These are phyloP conservation scores for Polylopha cassiicola DNA, from an alignment of 2,888 invertebrate genomes.

Conservation along the genomic window DNA sequence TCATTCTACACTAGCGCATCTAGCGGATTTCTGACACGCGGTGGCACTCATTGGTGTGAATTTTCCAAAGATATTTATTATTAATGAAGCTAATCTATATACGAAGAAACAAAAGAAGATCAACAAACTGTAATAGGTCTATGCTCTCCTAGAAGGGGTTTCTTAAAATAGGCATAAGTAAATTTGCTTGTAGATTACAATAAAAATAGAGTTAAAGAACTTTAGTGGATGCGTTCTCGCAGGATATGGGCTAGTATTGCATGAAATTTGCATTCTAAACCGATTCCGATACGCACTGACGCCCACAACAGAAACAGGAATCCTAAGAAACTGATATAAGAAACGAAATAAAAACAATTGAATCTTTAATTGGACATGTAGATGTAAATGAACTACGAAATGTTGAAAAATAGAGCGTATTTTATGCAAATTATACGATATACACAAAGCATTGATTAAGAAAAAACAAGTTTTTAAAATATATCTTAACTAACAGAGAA, in stretches of 20 bases:
- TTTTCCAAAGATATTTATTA: too few species aligned
- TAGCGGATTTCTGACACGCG: too few species aligned
- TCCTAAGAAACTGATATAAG: slow-evolving; percentile 15
- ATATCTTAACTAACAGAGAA: too few species aligned
- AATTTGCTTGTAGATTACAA: slow-evolving; percentile 9
- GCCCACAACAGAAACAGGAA: slow-evolving; percentile 25
- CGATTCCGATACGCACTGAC: slow-evolving; percentile 24
- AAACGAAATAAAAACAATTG: slow-evolving; percentile 5
- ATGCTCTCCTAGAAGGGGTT: too few species aligned
- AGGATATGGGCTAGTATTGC: slow-evolving; percentile 13
- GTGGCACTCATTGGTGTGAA: too few species aligned
- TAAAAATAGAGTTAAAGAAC: slow-evolving; percentile 17
- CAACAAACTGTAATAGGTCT: too few species aligned
- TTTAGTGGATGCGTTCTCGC: slow-evolving; percentile 5
- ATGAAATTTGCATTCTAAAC: slow-evolving; percentile 29
- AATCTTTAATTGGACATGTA: slow-evolving; percentile 18
- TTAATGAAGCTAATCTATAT: too few species aligned
- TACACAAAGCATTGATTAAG: too few species aligned
- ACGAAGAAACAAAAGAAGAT: too few species aligned
- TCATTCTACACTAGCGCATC: too few species aligned
- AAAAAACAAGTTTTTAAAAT: too few species aligned
- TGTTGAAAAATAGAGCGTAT: slow-evolving; percentile 9
- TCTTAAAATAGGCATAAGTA: slow-evolving; percentile 13
- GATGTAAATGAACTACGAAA: slow-evolving; percentile 8
- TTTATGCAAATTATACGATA: too few species aligned